A percentile compares a stretch with the other conserved stretches of the same genome.
Conservation (phyloP, 2,888 invertebrate species). For the Gibbula magus region DNA sequence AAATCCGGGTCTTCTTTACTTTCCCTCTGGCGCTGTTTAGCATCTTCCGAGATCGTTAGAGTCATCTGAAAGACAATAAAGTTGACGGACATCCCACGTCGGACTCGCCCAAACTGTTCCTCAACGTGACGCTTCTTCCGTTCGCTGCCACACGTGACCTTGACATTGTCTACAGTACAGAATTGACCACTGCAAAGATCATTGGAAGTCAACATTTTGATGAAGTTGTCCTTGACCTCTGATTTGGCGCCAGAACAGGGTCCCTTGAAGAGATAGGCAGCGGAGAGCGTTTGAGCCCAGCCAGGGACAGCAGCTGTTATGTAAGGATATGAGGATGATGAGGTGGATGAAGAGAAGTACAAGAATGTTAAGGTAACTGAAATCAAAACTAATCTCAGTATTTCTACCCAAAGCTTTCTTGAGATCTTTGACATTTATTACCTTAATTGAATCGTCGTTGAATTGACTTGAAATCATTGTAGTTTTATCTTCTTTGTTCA, state of each 20-base stretch:
- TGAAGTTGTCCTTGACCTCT: slow-evolving; percentile 5
- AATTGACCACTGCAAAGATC: background rate
- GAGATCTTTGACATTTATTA: no score
- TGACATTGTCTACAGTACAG: slow-evolving; percentile 9
- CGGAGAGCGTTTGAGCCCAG: background rate
- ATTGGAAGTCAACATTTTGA: background rate
- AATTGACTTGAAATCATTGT: no score
- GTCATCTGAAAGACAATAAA: background rate
- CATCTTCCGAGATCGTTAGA: no score
- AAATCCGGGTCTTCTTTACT: background rate
- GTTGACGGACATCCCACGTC: background rate
- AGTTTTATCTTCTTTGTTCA: no score
- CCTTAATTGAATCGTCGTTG: no score
- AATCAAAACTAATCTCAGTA: no score
- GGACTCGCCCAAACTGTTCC: background rate
- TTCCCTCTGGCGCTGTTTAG: no score
- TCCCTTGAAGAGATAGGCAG: background rate
- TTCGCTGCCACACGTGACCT: slow-evolving; percentile 3
- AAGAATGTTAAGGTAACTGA: no score
- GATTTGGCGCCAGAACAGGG: background rate
- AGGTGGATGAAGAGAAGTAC: no score
- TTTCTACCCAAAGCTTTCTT: no score
- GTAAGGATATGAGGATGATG: background rate
- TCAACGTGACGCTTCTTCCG: background rate
- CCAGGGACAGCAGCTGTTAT: background rate